These are phyloP conservation scores for Chrysina gloriosa DNA, from an alignment of 2,888 invertebrate species.

Conservation along the genomic window DNA sequence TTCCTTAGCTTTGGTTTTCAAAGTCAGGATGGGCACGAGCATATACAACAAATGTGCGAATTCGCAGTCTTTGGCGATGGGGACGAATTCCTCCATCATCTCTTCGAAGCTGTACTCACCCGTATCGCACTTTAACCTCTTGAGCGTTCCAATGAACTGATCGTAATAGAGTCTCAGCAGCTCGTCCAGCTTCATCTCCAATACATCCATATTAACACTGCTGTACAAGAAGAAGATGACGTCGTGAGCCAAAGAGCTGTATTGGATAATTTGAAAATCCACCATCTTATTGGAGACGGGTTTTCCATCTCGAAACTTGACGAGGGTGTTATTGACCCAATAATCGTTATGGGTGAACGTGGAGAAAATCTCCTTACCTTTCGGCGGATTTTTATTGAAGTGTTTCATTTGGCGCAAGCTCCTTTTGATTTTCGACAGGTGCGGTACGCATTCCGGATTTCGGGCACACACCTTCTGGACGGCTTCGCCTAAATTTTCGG, in stretches of 20 bases:
- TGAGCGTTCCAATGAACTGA: conserved; percentile 54
- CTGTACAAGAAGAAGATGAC: conserved; percentile 68
- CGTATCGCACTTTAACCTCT: conserved; percentile 53
- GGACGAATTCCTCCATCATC: conserved; percentile 61
- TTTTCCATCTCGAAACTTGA: conserved; percentile 58
- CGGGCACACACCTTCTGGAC: conserved; percentile 2
- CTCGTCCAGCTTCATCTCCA: conserved; percentile 62
- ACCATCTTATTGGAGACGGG: conserved; percentile 64
- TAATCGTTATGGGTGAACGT: conserved; percentile 69
- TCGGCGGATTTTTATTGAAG: conserved; percentile 48
- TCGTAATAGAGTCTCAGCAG: conserved; percentile 66
- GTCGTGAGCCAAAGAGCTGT: conserved; percentile 67
- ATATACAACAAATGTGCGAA: conserved; percentile 63
- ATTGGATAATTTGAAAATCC: conserved; percentile 69
- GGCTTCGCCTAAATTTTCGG: background rate
- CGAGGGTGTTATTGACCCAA: conserved; percentile 72
- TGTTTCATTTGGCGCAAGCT: conserved; percentile 39
- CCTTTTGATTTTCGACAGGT: conserved; percentile 37
- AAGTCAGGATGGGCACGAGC: conserved; percentile 62
- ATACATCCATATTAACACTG: conserved; percentile 63
- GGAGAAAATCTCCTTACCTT: conserved; percentile 64
- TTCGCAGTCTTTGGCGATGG: conserved; percentile 57
- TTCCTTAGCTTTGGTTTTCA: conserved; percentile 58
- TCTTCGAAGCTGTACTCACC: conserved; percentile 59
- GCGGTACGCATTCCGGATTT: conserved; percentile 7